phyloP scores from a whole-genome alignment of 2,888 invertebrate species.

The Netelia virgata region DNA sequence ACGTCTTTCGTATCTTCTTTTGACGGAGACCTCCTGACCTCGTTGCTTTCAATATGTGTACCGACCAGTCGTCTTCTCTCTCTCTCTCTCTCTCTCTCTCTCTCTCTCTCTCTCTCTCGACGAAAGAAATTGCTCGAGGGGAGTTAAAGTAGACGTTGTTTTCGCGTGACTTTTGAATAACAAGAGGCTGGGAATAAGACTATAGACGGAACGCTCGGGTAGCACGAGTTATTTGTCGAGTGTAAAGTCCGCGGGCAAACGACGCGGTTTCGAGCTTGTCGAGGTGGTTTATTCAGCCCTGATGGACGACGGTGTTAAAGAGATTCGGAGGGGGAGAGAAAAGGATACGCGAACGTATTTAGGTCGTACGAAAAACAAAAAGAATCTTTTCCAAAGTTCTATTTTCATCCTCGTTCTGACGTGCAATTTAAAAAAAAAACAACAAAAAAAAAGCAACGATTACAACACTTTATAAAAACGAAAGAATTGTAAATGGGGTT shows the following conservation, averaged over 20 bases:
- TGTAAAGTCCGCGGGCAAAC: slow-evolving; percentile 1
- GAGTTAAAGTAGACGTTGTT: neutral
- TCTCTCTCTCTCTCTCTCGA: neutral
- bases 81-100: neutral
- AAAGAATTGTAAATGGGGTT: too few species aligned
- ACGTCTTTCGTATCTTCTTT: slow-evolving; percentile 6
- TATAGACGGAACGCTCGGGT: neutral
- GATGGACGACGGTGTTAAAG: slow-evolving; percentile 2
- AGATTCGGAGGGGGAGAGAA: neutral
- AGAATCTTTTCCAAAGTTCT: too few species aligned
- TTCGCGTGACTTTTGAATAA: slow-evolving; percentile 22
- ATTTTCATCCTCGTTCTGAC: too few species aligned
- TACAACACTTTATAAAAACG: too few species aligned
- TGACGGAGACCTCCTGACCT: slow-evolving; percentile 43
- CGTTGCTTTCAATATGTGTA: slow-evolving; percentile 21
- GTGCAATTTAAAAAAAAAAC: too few species aligned
- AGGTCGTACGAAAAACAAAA: neutral
- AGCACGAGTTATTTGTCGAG: slow-evolving; percentile 7
- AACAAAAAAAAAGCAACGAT: too few species aligned
- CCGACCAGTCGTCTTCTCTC: too few species aligned
- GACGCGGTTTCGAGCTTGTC: slow-evolving; percentile 26
- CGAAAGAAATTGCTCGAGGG: slow-evolving; percentile 8
- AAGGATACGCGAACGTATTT: neutral
- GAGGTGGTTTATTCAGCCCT: slow-evolving; percentile 24
- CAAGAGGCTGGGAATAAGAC: neutral